Evolutionary conservation across 1,140 invertebrate species (phyloP).

Genomic region (Drosophila bifasciata): DNA sequence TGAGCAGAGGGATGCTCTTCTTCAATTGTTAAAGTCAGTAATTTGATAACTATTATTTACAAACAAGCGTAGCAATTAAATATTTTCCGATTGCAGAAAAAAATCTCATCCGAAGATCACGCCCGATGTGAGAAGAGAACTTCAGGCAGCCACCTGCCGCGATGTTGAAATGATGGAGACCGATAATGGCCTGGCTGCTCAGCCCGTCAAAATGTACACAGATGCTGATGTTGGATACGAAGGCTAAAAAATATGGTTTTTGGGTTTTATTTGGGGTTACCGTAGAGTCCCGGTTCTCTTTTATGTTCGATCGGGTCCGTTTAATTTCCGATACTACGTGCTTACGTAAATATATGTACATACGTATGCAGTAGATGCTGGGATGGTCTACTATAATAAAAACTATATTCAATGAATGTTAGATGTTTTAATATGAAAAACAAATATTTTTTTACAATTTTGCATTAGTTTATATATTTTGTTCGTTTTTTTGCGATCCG

Average conservation of each 20-base stretch:
- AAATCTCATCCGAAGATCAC: constrained; percentile 94
- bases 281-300: too few species aligned
- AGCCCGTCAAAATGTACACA: constrained; percentile 74
- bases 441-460: constrained; percentile 70
- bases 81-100: constrained; percentile 80
- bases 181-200: constrained; percentile 47
- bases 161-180: constrained; percentile 88
- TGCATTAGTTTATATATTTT: constrained; percentile 28
- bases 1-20: constrained; percentile 94
- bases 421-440: constrained; percentile 76
- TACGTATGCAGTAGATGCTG: constrained; percentile 22
- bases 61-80: background rate
- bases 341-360: constrained; percentile 32
- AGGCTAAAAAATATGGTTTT: constrained; percentile 15
- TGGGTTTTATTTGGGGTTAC: too few species aligned
- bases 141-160: constrained; percentile 92
- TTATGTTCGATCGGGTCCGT: background rate
- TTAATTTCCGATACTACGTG: constrained; percentile 21
- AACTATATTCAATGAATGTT: constrained; percentile 44
- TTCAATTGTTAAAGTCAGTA: constrained; percentile 88
- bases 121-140: constrained; percentile 92
- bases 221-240: constrained; percentile 74
- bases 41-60: background rate
- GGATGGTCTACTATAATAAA: constrained; percentile 33
- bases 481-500: constrained; percentile 14